Base-by-base conservation (phyloP, 2,113 vertebrate genomes). In the Scomber scombrus region DNA sequence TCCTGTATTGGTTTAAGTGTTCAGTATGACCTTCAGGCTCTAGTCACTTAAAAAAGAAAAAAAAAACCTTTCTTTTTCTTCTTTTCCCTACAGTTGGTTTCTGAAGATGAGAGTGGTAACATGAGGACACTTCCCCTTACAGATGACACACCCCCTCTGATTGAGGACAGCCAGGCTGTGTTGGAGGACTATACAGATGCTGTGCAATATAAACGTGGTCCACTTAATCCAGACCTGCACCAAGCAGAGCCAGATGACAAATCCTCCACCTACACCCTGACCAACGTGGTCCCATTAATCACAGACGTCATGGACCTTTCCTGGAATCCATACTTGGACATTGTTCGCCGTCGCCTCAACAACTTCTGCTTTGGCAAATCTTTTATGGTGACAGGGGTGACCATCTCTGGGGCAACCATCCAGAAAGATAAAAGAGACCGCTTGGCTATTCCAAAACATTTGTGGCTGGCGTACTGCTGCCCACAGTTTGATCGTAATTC, bases 181-280 rank as follows among this genome's bases (percentile, higher is more conserved):
- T 34, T 94, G 50, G 85, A 87, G 1, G 94, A 94, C 85, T 94
- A 93, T 78, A 80, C 81, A 0, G 92, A 95, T 19, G 94, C 94
- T 1, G 78, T 93, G 3, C 68, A 88, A 18, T 94, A 92, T 54
- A 93, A 92, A 71, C 89, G 94, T 0, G 93, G 93, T 23, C 89
- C 94, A 1, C 78, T 97, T 31, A 96, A 94, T 78, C 95, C 96
- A 1, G 94, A 86, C 18, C 26, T 93, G 55, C 95, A 96, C 60
- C 95, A 97, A 2, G 43, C 81, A 0, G 58, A 94, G n/a, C 88
- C 79, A 2, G 78, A 67, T 3, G 94, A 95, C 88, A 96, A 92
- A 45, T 61, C 78, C 0, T 91, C 95, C 1, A 96, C 95, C 21
- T 97, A 96, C 75, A 95, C 95, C 29, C 91, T 97, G 60, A 96